These are phyloP conservation scores for Rhingia campestris DNA, from an alignment of 2,888 invertebrate genomes.

Conservation along the genomic window DNA sequence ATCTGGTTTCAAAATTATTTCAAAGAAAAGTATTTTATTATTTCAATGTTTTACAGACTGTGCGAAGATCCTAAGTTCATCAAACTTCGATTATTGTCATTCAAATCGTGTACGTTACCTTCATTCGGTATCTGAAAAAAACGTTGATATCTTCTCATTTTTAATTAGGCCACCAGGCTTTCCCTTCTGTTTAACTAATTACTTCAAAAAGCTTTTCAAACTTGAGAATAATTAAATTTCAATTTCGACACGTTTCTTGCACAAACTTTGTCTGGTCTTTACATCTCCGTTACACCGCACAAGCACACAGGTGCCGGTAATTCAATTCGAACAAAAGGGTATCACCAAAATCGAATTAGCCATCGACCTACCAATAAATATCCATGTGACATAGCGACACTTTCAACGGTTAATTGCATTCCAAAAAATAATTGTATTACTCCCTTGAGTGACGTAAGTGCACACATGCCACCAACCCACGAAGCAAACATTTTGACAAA, in stretches of 20 bases:
- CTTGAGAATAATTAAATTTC: constrained; percentile 37
- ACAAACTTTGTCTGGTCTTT: constrained; percentile 13
- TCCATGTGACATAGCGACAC: constrained; percentile 30
- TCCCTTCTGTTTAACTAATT: constrained; percentile 8
- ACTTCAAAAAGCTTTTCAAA: constrained; percentile 19
- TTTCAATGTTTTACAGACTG: too few species aligned
- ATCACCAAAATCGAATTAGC: constrained; percentile 52
- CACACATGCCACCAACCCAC: constrained; percentile 2
- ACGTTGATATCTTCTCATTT: not conserved
- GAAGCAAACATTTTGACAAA: constrained; percentile 11
- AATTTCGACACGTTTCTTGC: constrained; percentile 25
- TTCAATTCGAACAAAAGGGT: constrained; percentile 47
- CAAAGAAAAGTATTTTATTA: too few species aligned
- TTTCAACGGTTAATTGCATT: constrained; percentile 41
- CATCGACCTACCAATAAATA: constrained; percentile 28
- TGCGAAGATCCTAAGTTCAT: too few species aligned
- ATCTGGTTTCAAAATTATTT: too few species aligned
- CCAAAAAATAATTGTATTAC: constrained; percentile 37
- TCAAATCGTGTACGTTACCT: not conserved
- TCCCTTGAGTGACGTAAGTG: constrained; percentile 10
- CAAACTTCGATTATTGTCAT: too few species aligned
- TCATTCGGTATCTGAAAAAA: not conserved
- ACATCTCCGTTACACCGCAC: constrained; percentile 2
- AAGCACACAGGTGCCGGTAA: constrained; percentile 44
- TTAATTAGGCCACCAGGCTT: not conserved